Evolutionary conservation across 2,888 invertebrate genomes (phyloP).

Genomic region (Pachycephus smyrnensis): DNA sequence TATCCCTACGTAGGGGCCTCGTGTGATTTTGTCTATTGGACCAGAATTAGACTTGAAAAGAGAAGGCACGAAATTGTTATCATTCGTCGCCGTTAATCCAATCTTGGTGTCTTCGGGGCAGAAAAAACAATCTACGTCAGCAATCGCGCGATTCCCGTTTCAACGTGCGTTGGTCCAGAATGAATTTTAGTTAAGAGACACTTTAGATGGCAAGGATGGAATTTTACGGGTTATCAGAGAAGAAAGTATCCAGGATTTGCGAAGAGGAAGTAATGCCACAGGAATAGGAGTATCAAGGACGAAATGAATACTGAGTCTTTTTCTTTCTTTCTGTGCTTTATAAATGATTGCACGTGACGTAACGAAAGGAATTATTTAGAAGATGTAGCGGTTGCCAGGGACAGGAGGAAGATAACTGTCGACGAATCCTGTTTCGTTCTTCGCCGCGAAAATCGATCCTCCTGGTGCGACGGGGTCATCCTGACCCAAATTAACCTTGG

Average conservation of each 20-base stretch:
- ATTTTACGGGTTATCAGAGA: not conserved
- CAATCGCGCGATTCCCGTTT: not conserved
- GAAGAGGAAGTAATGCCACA: not conserved
- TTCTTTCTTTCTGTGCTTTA: slow-evolving; percentile 20
- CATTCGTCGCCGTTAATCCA: not conserved
- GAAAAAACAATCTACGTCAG: not conserved
- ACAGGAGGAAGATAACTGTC: not conserved
- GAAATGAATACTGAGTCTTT: not conserved
- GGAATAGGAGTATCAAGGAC: not conserved
- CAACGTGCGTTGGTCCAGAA: not conserved
- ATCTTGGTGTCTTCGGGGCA: not conserved
- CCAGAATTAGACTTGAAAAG: not conserved
- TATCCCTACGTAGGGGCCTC: not conserved
- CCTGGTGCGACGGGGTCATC: slow-evolving; percentile 27
- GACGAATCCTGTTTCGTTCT: not conserved
- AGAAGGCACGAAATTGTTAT: too few species aligned
- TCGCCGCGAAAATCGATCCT: not conserved
- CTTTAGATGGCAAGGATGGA: not conserved
- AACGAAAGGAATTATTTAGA: slow-evolving; percentile 41
- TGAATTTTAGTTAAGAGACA: not conserved
- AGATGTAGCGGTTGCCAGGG: slow-evolving; percentile 45
- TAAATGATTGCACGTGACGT: slow-evolving; percentile 40
- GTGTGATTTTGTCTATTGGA: not conserved
- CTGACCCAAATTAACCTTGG: slow-evolving; percentile 36
- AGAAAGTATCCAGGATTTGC: not conserved